These are phyloP conservation scores for Diplolepis rosae DNA, from an alignment of 2,888 invertebrate genomes.

Conservation along the genomic window DNA sequence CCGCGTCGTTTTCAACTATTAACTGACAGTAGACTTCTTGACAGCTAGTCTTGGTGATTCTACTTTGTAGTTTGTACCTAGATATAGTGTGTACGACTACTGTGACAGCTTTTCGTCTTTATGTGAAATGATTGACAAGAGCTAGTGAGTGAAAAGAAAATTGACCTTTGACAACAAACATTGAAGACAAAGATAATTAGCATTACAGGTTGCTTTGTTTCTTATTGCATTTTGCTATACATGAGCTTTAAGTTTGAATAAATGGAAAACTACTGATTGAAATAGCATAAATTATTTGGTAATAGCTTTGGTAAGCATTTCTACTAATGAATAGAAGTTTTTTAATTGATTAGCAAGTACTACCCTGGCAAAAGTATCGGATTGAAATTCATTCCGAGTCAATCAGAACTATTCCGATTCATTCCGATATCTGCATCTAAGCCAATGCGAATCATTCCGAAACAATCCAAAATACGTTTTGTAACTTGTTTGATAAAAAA, in stretches of 20 bases:
- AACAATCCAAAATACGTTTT: too few relatives aligned
- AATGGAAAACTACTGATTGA: neutral
- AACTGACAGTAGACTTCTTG: constrained; percentile 44
- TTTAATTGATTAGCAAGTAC: too few relatives aligned
- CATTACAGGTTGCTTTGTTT: neutral
- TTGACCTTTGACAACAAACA: constrained; percentile 13
- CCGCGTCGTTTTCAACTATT: constrained; percentile 36
- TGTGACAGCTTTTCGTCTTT: constrained; percentile 23
- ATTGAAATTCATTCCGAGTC: too few relatives aligned
- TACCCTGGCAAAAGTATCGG: too few relatives aligned
- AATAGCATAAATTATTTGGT: too few relatives aligned
- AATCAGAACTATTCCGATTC: too few relatives aligned
- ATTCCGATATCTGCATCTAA: too few relatives aligned
- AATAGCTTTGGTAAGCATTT: too few relatives aligned
- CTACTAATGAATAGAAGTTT: too few relatives aligned
- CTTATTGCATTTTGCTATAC: neutral
- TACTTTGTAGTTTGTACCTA: constrained; percentile 47
- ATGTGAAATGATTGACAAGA: constrained; percentile 17
- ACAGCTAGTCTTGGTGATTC: constrained; percentile 42
- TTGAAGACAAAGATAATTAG: constrained; percentile 20
- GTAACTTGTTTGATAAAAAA: too few relatives aligned
- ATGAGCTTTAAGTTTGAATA: neutral
- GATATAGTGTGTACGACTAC: neutral
- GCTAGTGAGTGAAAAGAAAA: neutral
- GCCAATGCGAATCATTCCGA: too few relatives aligned